Evolutionary conservation across 2,888 invertebrate species (phyloP), one percentile per base, ranked within the genome.

Genomic region (Spodoptera exigua): DNA sequence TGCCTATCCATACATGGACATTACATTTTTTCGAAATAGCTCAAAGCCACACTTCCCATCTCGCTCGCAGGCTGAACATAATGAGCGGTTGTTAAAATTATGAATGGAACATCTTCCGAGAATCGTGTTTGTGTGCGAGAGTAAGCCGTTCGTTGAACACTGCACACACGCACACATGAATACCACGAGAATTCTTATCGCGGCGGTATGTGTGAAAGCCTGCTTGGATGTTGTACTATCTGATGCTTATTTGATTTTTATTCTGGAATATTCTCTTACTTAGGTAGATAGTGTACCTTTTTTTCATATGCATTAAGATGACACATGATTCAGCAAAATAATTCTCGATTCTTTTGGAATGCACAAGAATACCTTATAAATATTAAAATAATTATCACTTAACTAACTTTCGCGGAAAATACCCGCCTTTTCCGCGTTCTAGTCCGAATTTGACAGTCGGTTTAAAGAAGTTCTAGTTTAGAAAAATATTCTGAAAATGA

Each of bases 41-140:
- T 83, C 76, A 76, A 83, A 83, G 86, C 85, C 75, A 74, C 74
- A 81, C 77, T 83, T 81, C 81, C 78, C 81, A 79, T 85, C 85
- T 84, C 87, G 82, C 86, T 85, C 83, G 81, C 84, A 81, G 86
- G 79, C 84, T 76, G 78, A 80, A 82, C 81, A 89, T 91, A 92
- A 92, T 91, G 89, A 92, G 90, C 84, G 89, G 91, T 89, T 92
- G 91, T 92, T 91, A 90, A 90, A 89, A 90, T 91, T 91, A 92
- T 92, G 92, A 92, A 92, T 92, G 92, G 88, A 92, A 86, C 86
- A 86, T 90, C 89, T 88, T 84, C 84, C 70, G 80, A 85, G 77
- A 58, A 59, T 46, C 58, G 37, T 52, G 59, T 13, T 45, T 76
- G 87, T 88, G 86, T 86, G 86, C 65, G 78, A 76, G 61, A 67